Percentiles rank a stretch among this genome's conserved stretches.
phyloP scores from a whole-genome alignment of 2,888 invertebrate species.

The Drosophila anomalata region DNA sequence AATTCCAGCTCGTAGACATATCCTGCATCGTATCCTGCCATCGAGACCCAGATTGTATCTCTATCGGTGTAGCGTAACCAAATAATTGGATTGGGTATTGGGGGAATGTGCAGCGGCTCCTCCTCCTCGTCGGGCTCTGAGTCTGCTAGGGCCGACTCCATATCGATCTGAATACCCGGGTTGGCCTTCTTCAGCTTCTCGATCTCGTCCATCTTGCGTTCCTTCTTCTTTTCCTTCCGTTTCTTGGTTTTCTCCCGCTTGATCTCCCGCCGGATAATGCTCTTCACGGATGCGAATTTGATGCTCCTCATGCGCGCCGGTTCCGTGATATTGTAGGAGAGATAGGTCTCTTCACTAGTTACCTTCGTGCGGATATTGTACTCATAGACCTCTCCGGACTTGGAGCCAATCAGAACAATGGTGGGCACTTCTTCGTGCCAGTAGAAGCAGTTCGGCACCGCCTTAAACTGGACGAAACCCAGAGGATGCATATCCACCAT shows the following conservation, averaged over 20 bases:
- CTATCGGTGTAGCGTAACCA: conserved; percentile 85
- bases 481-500: conserved; percentile 86
- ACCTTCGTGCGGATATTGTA: conserved; percentile 84
- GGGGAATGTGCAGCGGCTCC: conserved; percentile 85
- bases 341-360: conserved; percentile 83
- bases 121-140: conserved; percentile 85
- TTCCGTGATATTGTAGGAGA: conserved; percentile 74
- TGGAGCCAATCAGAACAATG: conserved; percentile 85
- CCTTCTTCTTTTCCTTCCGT: conserved; percentile 85
- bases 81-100: conserved; percentile 86
- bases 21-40: conserved; percentile 88
- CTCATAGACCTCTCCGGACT: conserved; percentile 85
- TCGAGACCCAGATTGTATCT: conserved; percentile 86
- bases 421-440: conserved; percentile 84
- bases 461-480: conserved; percentile 88
- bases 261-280: conserved; percentile 86
- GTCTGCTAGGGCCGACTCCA: conserved; percentile 86
- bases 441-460: conserved; percentile 87
- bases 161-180: conserved; percentile 86
- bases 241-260: conserved; percentile 85
- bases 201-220: conserved; percentile 86
- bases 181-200: conserved; percentile 85
- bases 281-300: conserved; percentile 86
- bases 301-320: conserved; percentile 81
- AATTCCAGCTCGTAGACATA: conserved; percentile 87